A percentile compares a stretch with the other conserved stretches of the same genome.
Evolutionary conservation across 2,888 invertebrate genomes (phyloP).

Genomic region (Pachydiplax longipennis): DNA sequence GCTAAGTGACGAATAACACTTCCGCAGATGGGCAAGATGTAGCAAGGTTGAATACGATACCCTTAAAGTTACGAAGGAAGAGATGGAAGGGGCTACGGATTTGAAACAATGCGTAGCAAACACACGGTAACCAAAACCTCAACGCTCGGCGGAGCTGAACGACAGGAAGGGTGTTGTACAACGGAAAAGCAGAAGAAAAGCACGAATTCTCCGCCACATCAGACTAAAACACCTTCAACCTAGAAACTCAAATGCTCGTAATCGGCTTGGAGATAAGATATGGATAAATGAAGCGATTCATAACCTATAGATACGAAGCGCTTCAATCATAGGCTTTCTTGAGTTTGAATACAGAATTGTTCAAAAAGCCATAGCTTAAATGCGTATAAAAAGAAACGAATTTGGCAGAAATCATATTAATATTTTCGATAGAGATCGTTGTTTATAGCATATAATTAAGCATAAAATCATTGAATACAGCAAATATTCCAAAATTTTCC

Average conservation of each 20-base stretch:
- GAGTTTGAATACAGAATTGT: too few relatives aligned
- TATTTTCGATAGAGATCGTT: too few relatives aligned
- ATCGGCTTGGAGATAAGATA: constrained; percentile 24
- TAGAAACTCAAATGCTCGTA: background rate
- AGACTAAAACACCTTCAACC: background rate
- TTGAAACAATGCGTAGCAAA: background rate
- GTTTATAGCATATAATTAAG: too few relatives aligned
- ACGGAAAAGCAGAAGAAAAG: background rate
- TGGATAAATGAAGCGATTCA: background rate
- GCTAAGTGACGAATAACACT: background rate
- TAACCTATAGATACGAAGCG: background rate
- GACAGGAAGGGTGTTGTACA: background rate
- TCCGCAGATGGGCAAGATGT: background rate
- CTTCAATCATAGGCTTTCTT: too few relatives aligned
- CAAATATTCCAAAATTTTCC: too few relatives aligned
- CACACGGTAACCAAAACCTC: background rate
- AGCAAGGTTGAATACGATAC: background rate
- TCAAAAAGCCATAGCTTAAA: too few relatives aligned
- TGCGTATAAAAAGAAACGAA: too few relatives aligned
- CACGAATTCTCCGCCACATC: background rate
- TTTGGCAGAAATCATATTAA: too few relatives aligned
- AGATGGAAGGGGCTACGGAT: background rate
- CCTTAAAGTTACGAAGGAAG: background rate
- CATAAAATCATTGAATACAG: too few relatives aligned
- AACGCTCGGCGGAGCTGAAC: constrained; percentile 13